These are phyloP conservation scores for Magallana gigas DNA, from an alignment of 1,140 invertebrate genomes.

Conservation along the genomic window DNA sequence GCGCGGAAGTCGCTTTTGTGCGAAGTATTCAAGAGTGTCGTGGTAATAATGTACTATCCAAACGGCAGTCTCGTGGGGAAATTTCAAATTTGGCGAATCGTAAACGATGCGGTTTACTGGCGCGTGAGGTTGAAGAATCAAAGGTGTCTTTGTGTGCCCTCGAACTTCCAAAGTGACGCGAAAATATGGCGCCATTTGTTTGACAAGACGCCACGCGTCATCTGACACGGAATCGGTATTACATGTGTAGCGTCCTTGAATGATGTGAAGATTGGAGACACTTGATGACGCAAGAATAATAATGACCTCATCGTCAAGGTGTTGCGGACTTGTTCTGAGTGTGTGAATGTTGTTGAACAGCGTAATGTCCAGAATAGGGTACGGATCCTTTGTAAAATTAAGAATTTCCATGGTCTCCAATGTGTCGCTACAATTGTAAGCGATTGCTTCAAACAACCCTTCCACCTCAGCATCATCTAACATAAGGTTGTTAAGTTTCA, in stretches of 20 bases:
- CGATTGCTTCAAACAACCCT: conserved; percentile 86
- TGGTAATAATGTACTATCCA: conserved; percentile 70
- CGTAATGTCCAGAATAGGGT: conserved; percentile 87
- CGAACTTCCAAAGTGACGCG: conserved; percentile 66
- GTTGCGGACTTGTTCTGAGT: conserved; percentile 89
- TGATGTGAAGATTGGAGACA: conserved; percentile 86
- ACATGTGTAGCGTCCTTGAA: conserved; percentile 86
- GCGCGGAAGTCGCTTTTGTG: conserved; percentile 84
- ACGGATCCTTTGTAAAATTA: conserved; percentile 87
- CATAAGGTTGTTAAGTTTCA: conserved; percentile 89
- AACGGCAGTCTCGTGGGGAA: conserved; percentile 60
- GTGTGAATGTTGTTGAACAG: conserved; percentile 88
- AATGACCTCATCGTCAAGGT: conserved; percentile 88
- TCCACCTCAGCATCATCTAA: conserved; percentile 82
- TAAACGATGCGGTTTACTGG: conserved; percentile 72
- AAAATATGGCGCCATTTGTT: conserved; percentile 68
- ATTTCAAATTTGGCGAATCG: conserved; percentile 64
- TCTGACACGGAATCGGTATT: conserved; percentile 58
- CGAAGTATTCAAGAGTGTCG: conserved; percentile 74
- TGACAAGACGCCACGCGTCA: conserved; percentile 69
- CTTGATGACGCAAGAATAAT: conserved; percentile 78
- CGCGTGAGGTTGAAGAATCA: conserved; percentile 72
- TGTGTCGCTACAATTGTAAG: conserved; percentile 82
- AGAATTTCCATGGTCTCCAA: conserved; percentile 85
- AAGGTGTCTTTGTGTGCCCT: conserved; percentile 62